Conservation (phyloP, 2,797 vertebrate species). For the Parambassis ranga region DNA sequence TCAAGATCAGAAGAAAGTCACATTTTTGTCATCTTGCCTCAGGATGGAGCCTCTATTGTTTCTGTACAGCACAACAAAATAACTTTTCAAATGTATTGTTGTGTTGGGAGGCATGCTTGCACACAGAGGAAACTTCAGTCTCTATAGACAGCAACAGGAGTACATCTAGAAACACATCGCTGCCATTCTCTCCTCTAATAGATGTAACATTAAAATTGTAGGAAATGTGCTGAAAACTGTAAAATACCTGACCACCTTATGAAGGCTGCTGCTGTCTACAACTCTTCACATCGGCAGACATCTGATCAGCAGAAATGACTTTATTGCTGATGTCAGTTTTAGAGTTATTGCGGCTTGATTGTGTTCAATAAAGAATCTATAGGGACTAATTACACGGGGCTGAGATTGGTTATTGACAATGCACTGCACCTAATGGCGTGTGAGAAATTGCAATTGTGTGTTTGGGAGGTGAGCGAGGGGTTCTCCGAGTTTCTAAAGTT, state of each 20-base stretch:
- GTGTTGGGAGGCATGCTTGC: slow-evolving; percentile 11
- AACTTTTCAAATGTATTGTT: slow-evolving; percentile 2
- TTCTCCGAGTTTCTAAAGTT: slow-evolving; percentile 8
- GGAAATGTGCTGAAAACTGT: slow-evolving; percentile 6
- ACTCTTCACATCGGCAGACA: slow-evolving; percentile 22
- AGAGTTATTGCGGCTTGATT: slow-evolving; percentile 54
- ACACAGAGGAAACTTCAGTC: slow-evolving; percentile 1
- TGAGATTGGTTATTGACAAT: slow-evolving; percentile 65
- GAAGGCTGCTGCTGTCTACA: slow-evolving; percentile 3
- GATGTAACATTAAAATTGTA: slow-evolving; percentile 18
- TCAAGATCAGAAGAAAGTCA: too few relatives aligned
- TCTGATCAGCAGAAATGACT: slow-evolving; percentile 56
- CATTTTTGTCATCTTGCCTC: background rate
- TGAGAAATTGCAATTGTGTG: slow-evolving; percentile 29
- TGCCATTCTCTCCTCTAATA: slow-evolving; percentile 5
- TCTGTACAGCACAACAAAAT: background rate
- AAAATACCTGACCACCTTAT: slow-evolving; percentile 10
- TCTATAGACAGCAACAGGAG: slow-evolving; percentile 9
- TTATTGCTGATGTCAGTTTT: slow-evolving; percentile 55
- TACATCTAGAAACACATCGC: slow-evolving; percentile 2
- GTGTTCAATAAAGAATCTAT: slow-evolving; percentile 68
- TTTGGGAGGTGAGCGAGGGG: background rate
- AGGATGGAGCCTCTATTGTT: background rate
- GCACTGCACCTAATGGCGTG: slow-evolving; percentile 43
- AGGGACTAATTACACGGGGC: slow-evolving; percentile 64